Evolutionary conservation across 2,113 vertebrate genomes (phyloP).

Genomic region (Chauna torquata): DNA sequence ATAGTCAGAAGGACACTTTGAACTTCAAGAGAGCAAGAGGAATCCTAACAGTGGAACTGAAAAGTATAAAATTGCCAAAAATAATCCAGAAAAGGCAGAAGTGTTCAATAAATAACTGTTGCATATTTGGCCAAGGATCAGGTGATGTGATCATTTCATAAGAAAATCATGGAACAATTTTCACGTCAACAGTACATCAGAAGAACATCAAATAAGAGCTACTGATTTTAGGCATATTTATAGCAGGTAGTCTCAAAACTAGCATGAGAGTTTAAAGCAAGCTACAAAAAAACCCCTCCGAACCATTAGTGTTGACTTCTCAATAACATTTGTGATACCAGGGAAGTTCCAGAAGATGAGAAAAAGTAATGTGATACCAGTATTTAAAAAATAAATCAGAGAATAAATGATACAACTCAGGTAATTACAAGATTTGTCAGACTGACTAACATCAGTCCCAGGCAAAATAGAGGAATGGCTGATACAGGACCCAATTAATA

Average conservation of each 20-base stretch:
- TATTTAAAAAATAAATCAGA: neutral
- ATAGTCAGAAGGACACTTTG: neutral
- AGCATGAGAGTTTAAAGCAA: neutral
- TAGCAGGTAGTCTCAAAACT: neutral
- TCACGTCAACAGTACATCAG: slow-evolving; percentile 7
- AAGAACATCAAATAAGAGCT: slow-evolving; percentile 13
- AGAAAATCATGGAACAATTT: slow-evolving; percentile 35
- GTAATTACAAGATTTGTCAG: neutral
- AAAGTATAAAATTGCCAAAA: slow-evolving; percentile 29
- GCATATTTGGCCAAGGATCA: slow-evolving; percentile 22
- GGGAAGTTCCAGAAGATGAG: neutral
- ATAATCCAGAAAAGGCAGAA: slow-evolving; percentile 29
- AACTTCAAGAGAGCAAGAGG: neutral
- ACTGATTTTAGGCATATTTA: slow-evolving; percentile 10
- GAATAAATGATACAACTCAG: neutral
- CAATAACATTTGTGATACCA: neutral
- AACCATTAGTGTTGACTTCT: neutral
- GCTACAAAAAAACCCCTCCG: neutral
- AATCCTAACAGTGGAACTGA: neutral
- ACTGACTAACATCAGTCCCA: neutral
- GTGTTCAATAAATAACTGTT: neutral
- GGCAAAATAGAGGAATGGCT: neutral
- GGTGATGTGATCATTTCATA: slow-evolving; percentile 17
- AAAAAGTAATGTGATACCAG: neutral
- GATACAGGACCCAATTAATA: neutral